Percentiles rank a stretch among this genome's conserved stretches.
Conservation (phyloP, 2,113 vertebrate species). For the Beaufortia kweichowensis region DNA sequence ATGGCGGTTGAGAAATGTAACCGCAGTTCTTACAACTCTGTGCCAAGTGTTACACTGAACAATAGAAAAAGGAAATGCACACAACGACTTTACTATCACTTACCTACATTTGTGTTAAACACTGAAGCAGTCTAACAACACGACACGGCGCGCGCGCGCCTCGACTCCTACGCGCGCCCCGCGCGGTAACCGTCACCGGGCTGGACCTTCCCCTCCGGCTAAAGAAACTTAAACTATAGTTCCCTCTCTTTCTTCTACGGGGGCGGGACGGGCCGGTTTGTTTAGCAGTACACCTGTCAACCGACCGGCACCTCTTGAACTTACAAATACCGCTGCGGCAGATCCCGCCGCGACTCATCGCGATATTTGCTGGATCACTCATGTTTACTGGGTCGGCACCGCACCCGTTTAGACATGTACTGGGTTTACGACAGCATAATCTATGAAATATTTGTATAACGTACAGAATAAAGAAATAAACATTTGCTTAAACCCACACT, state of each 20-base stretch:
- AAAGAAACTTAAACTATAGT: background rate
- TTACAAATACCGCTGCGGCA: constrained; percentile 31
- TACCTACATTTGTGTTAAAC: background rate
- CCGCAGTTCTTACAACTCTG: background rate
- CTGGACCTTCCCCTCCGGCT: background rate
- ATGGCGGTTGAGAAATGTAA: constrained; percentile 32
- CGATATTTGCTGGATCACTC: constrained; percentile 4
- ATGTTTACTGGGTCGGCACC: constrained; percentile 19
- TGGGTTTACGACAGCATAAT: background rate
- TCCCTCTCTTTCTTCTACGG: constrained; percentile 18
- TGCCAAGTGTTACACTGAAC: constrained; percentile 14
- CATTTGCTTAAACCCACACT: too few species aligned
- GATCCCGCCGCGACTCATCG: background rate
- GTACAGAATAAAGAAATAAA: background rate
- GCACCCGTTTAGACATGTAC: constrained; percentile 10
- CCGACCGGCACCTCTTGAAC: constrained; percentile 14
- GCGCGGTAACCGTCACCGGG: constrained; percentile 27
- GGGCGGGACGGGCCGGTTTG: constrained; percentile 25
- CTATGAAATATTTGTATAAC: constrained; percentile 16
- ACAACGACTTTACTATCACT: background rate
- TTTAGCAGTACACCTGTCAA: constrained; percentile 41
- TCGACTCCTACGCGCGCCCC: background rate
- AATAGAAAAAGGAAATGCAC: background rate
- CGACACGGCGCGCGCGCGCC: background rate
- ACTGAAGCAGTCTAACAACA: background rate